These are phyloP conservation scores for Apus apus DNA, from an alignment of 2,113 vertebrate genomes.

Conservation along the genomic window DNA sequence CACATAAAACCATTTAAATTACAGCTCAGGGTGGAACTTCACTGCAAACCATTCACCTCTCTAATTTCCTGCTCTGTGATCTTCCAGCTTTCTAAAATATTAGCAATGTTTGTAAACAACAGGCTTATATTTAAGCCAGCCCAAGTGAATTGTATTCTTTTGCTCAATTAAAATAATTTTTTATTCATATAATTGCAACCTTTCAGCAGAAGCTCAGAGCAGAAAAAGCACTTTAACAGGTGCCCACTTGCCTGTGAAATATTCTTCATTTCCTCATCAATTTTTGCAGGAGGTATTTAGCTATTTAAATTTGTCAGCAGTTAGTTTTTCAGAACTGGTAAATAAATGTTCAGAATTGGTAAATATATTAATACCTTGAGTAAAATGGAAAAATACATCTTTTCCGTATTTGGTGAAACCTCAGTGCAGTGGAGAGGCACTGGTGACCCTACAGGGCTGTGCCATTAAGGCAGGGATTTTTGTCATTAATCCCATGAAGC, in stretches of 20 bases:
- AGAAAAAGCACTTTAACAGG: not conserved
- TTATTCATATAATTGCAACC: not conserved
- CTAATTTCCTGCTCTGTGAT: not conserved
- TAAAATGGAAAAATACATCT: not conserved
- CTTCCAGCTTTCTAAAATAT: not conserved
- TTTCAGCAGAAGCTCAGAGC: not conserved
- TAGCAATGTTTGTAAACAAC: not conserved
- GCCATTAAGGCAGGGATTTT: no score
- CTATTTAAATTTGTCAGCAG: not conserved
- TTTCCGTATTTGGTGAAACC: not conserved
- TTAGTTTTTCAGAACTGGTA: not conserved
- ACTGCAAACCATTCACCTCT: accelerated
- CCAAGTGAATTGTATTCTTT: not conserved
- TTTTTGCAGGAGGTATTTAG: not conserved
- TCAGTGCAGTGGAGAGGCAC: not conserved
- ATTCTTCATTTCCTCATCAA: not conserved
- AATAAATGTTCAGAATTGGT: not conserved
- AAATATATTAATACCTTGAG: not conserved
- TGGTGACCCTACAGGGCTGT: not conserved
- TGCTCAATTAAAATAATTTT: not conserved
- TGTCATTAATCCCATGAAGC: not conserved
- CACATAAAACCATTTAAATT: not conserved
- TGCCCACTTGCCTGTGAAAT: not conserved
- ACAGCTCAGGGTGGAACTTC: not conserved
- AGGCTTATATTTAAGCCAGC: not conserved